Percentiles rank a stretch among this genome's conserved stretches.
Conservation (phyloP, 2,797 vertebrate genomes). For the Sardinella longiceps region DNA sequence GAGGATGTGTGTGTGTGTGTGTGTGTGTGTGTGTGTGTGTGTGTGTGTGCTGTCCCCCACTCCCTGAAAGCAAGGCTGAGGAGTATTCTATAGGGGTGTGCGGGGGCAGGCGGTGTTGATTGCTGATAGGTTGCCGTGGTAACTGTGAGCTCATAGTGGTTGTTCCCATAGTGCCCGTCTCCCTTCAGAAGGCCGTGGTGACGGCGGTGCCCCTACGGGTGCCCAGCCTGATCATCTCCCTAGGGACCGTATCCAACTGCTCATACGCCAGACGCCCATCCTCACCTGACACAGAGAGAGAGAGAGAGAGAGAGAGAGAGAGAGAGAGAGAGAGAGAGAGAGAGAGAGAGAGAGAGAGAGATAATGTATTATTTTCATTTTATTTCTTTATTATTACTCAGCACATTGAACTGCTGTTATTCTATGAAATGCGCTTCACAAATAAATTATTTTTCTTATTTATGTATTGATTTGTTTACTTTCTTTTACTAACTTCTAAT, state of each 20-base stretch:
- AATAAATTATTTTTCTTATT: no score
- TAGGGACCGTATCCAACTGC: slow-evolving; percentile 87
- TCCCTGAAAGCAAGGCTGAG: not conserved
- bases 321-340: not conserved
- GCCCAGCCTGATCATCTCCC: slow-evolving; percentile 81
- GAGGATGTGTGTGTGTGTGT: not conserved
- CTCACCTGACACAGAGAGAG: slow-evolving; percentile 76
- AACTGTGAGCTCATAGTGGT: not conserved
- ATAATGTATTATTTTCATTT: no score
- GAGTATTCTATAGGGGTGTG: not conserved
- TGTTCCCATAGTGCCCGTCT: not conserved
- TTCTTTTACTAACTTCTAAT: no score
- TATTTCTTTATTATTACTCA: no score
- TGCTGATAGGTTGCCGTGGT: not conserved
- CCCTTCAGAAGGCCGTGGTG: slow-evolving; percentile 88
- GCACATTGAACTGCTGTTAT: no score
- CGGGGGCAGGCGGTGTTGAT: not conserved
- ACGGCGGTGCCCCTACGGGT: slow-evolving; percentile 79
- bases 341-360: not conserved
- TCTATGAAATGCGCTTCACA: no score
- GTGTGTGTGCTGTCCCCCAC: not conserved
- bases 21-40: slow-evolving; percentile 5
- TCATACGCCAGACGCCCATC: slow-evolving; percentile 93
- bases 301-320: not conserved
- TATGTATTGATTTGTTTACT: no score